These are phyloP conservation scores for Engystomops pustulosus DNA, from an alignment of 2,113 vertebrate species.

Conservation along the genomic window DNA sequence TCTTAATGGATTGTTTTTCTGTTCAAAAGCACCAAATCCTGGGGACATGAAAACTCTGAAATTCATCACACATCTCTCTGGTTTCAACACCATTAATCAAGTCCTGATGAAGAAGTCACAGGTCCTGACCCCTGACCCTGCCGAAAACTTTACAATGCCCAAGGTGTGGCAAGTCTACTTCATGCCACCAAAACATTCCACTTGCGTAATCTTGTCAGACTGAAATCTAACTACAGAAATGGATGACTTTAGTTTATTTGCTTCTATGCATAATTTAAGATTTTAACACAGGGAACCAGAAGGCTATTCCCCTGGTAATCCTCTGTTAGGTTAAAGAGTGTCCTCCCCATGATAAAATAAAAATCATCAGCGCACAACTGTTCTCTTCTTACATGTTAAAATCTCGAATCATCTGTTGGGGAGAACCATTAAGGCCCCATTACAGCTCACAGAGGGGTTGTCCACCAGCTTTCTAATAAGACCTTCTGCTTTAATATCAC, in stretches of 20 bases:
- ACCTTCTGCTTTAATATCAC: too few species aligned
- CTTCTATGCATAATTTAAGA: too few species aligned
- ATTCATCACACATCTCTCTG: conserved; percentile 59
- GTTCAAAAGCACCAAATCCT: conserved; percentile 55
- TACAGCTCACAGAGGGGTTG: too few species aligned
- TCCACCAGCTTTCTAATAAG: too few species aligned
- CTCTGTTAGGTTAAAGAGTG: too few species aligned
- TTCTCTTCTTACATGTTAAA: too few species aligned
- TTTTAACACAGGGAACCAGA: background rate
- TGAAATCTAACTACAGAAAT: background rate
- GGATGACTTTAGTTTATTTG: too few species aligned
- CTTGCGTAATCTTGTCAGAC: background rate
- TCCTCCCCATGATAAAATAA: background rate
- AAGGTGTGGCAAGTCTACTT: conserved; percentile 53
- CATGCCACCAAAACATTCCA: conserved; percentile 47
- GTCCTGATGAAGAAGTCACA: conserved; percentile 52
- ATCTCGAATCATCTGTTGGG: too few species aligned
- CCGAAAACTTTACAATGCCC: conserved; percentile 55
- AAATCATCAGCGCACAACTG: too few species aligned
- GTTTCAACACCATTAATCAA: conserved; percentile 61
- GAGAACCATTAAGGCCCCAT: too few species aligned
- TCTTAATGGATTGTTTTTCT: conserved; percentile 57
- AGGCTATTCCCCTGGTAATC: too few species aligned
- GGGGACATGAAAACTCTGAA: conserved; percentile 54
- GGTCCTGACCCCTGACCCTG: conserved; percentile 47